A percentile compares a stretch with the other conserved stretches of the same genome.
Conservation (phyloP, 2,888 invertebrate species). For the Polydrusus tereticollis region DNA sequence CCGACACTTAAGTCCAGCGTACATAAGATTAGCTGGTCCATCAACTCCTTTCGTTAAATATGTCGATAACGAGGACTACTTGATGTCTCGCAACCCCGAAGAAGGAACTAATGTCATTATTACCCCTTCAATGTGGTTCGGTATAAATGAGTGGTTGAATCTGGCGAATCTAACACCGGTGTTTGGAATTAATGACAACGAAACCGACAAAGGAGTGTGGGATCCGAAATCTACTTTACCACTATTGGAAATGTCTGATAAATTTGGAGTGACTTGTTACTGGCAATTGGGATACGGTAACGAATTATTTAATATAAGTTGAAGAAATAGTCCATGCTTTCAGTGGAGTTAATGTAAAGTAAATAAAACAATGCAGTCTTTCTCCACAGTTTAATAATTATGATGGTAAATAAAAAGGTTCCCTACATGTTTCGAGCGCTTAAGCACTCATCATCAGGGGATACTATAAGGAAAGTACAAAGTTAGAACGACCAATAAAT, state of each 20-base stretch:
- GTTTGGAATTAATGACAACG: conserved; percentile 76
- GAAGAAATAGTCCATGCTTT: too few relatives aligned
- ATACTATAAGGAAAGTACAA: too few relatives aligned
- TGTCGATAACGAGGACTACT: conserved; percentile 53
- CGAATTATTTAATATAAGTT: conserved; percentile 48
- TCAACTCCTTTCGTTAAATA: conserved; percentile 69
- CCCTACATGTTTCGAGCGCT: too few relatives aligned
- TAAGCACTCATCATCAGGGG: too few relatives aligned
- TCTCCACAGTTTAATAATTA: too few relatives aligned
- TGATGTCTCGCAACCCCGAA: conserved; percentile 32
- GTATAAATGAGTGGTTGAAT: conserved; percentile 70
- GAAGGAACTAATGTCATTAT: conserved; percentile 56
- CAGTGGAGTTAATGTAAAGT: too few relatives aligned
- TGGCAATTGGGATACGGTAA: conserved; percentile 84
- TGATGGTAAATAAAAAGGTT: too few relatives aligned
- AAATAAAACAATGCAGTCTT: too few relatives aligned
- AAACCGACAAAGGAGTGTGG: conserved; percentile 72
- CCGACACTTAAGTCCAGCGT: conserved; percentile 77
- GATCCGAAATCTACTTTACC: conserved; percentile 77
- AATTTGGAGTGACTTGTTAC: conserved; percentile 74
- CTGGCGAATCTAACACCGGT: conserved; percentile 75
- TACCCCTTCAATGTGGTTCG: conserved; percentile 63
- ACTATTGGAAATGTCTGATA: conserved; percentile 78
- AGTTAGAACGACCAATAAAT: too few relatives aligned
- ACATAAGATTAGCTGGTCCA: conserved; percentile 80